phyloP scores from a whole-genome alignment of 2,888 invertebrate genomes.

The Mermis nigrescens region DNA sequence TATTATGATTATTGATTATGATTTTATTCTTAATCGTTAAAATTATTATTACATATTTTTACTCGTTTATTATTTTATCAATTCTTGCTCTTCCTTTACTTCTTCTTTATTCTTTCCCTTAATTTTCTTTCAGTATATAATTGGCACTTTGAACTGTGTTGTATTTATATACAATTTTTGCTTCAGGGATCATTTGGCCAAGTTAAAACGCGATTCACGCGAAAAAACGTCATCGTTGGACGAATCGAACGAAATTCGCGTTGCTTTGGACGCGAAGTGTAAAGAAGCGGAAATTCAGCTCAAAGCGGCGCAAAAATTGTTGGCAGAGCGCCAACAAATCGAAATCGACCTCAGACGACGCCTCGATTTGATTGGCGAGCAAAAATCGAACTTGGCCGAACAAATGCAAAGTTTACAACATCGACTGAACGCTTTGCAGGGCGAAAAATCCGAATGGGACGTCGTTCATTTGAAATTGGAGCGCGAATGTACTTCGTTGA shows the following conservation, averaged over 20 bases:
- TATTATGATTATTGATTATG: too few species aligned
- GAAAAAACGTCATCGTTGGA: too few species aligned
- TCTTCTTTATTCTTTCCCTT: too few species aligned
- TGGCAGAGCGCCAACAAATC: conserved; percentile 6
- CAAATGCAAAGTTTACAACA: conserved; percentile 3
- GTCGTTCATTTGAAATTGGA: background rate
- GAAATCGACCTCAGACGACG: conserved; percentile 6
- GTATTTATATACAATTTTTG: too few species aligned
- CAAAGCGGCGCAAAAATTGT: conserved; percentile 4
- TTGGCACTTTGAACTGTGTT: too few species aligned
- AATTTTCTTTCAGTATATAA: too few species aligned
- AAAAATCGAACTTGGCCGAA: background rate
- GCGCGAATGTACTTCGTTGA: conserved; percentile 3
- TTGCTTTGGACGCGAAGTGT: too few species aligned
- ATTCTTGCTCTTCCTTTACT: too few species aligned
- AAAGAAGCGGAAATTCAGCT: conserved; percentile 1
- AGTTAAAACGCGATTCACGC: background rate
- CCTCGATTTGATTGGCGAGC: background rate
- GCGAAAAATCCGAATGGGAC: conserved; percentile 1
- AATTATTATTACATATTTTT: too few species aligned
- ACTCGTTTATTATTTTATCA: too few species aligned
- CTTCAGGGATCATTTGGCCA: background rate
- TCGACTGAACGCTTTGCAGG: background rate
- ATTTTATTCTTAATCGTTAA: too few species aligned
- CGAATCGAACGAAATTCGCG: too few species aligned